Conservation (phyloP, 2,113 vertebrate species). For the Panthera leo region DNA sequence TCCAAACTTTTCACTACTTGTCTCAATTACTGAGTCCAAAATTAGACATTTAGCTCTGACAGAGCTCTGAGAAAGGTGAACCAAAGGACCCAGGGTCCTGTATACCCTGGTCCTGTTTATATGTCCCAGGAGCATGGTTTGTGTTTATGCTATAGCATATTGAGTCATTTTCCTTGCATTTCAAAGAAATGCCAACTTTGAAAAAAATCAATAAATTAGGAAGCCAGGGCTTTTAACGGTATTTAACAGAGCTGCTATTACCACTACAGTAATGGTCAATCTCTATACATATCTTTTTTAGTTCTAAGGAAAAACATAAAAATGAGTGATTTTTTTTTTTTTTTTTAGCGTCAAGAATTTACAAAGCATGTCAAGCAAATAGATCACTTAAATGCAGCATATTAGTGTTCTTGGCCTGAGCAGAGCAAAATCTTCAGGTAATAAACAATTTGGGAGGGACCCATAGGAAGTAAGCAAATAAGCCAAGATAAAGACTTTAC, state of each 20-base stretch:
- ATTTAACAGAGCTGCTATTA: neutral
- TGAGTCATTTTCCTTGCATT: neutral
- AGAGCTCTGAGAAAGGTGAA: constrained; percentile 3
- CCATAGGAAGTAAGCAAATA: neutral
- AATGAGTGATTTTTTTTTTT: neutral
- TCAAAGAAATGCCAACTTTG: constrained; percentile 10
- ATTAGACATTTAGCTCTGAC: constrained; percentile 8
- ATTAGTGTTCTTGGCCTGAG: neutral
- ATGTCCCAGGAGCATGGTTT: neutral
- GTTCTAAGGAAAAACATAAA: neutral
- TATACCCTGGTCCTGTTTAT: neutral
- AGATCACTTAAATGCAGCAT: neutral
- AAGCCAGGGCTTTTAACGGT: neutral
- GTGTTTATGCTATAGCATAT: fast-evolving
- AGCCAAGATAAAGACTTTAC: neutral
- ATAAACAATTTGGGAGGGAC: neutral
- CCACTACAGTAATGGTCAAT: neutral
- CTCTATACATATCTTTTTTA: neutral
- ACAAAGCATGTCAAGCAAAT: neutral
- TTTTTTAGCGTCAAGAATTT: neutral
- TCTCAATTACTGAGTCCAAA: constrained; percentile 32
- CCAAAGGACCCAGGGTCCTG: neutral
- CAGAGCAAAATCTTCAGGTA: neutral
- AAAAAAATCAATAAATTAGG: neutral
- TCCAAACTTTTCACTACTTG: constrained; percentile 38